Evolutionary conservation across 2,113 vertebrate species (phyloP).

Genomic region (Poeciliopsis occidentalis): DNA sequence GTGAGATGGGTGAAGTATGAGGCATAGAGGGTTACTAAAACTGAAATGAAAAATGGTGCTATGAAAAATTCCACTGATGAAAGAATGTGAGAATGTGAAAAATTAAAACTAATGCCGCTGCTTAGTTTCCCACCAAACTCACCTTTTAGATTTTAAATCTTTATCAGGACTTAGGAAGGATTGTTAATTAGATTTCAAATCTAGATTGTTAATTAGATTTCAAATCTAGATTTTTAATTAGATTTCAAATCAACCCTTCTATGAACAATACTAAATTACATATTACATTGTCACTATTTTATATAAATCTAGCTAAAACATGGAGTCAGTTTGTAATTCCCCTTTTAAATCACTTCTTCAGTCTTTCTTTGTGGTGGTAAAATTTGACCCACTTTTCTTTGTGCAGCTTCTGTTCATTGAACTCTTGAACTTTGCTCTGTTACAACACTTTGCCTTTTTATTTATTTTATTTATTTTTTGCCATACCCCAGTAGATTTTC

Average conservation of each 20-base stretch:
- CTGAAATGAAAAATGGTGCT: conserved; percentile 9
- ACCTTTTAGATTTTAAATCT: not conserved
- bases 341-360: no score
- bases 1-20: not conserved
- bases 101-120: not conserved
- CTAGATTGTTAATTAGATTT: not conserved
- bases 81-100: not conserved
- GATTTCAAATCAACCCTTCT: not conserved
- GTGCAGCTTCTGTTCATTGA: no score
- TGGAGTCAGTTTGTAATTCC: no score
- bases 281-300: no score
- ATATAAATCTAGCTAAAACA: no score
- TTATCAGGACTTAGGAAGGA: not conserved
- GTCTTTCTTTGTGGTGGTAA: no score
- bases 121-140: conserved; percentile 15
- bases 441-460: no score
- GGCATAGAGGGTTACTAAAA: not conserved
- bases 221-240: not conserved
- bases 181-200: not conserved
- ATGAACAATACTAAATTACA: no score
- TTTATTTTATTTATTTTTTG: no score
- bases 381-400: no score
- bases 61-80: not conserved
- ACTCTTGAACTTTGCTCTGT: no score
- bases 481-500: no score